Percentiles rank a stretch among this genome's conserved stretches.
Evolutionary conservation across 2,113 vertebrate genomes (phyloP).

Genomic region (Cyrtonyx montezumae): DNA sequence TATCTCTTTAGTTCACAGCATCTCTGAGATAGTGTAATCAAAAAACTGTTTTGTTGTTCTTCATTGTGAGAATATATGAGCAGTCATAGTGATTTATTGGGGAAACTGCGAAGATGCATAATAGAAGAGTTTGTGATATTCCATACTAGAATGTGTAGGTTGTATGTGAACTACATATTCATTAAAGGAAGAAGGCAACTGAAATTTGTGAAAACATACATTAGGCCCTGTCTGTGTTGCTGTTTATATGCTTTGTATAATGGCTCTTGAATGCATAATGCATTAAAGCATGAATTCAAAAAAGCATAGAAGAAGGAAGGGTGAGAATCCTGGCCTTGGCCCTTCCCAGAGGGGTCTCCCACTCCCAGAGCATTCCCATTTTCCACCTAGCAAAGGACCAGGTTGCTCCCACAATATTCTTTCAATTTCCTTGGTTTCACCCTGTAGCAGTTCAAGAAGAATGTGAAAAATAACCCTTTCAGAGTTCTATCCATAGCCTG

Average conservation of each 20-base stretch:
- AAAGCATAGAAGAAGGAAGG: conserved; percentile 18
- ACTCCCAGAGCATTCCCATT: not conserved
- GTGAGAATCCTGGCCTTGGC: not conserved
- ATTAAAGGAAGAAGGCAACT: conserved; percentile 4
- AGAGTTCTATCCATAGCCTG: not conserved
- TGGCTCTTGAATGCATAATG: not conserved
- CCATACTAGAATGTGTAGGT: not conserved
- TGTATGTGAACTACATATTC: conserved; percentile 15
- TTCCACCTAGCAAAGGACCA: not conserved
- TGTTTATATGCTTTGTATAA: not conserved
- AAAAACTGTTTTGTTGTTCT: not conserved
- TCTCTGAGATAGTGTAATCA: not conserved
- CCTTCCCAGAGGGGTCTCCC: not conserved
- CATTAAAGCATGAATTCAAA: not conserved
- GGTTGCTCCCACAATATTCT: not conserved
- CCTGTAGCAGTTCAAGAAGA: not conserved
- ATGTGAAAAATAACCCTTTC: not conserved
- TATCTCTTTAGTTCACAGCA: not conserved
- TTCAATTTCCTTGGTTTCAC: not conserved
- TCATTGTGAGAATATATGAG: not conserved
- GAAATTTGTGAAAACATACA: not conserved
- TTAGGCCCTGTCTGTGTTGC: not conserved
- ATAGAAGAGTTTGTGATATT: not conserved
- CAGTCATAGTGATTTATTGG: conserved; percentile 3
- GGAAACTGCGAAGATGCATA: not conserved